phyloP scores from a whole-genome alignment of 1,140 invertebrate species.

The Lucilia cuprina region DNA sequence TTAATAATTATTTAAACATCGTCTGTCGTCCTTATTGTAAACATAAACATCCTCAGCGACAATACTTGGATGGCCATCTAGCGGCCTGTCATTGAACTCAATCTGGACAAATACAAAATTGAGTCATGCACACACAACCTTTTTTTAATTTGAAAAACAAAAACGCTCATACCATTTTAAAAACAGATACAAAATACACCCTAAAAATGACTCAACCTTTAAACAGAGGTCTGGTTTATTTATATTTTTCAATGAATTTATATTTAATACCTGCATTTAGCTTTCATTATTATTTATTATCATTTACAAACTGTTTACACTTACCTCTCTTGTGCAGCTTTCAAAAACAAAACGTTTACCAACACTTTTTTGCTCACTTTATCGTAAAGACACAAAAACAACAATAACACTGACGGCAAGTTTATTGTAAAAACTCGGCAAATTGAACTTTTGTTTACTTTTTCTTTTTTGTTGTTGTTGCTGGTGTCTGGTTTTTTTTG shows the following conservation, averaged over 20 bases:
- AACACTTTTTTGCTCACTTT: neutral
- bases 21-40: too few species aligned
- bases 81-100: too few species aligned
- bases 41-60: too few species aligned
- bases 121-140: too few species aligned
- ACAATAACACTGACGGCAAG: too few species aligned
- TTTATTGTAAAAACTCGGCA: too few species aligned
- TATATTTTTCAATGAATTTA: neutral
- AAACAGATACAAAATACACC: neutral
- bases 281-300: neutral
- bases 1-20: too few species aligned
- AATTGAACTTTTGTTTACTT: neutral
- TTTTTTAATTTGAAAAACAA: too few species aligned
- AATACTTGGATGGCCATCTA: too few species aligned
- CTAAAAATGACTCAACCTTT: neutral
- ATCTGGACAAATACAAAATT: too few species aligned
- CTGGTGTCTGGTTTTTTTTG: neutral
- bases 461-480: neutral
- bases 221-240: neutral
- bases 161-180: neutral
- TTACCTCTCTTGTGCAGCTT: neutral
- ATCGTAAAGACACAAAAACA: neutral
- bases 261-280: neutral
- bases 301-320: neutral
- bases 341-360: neutral